Evolutionary conservation across 2,888 invertebrate genomes (phyloP), one percentile per base, ranked within the genome.

Genomic region (Hemithea aestivaria): DNA sequence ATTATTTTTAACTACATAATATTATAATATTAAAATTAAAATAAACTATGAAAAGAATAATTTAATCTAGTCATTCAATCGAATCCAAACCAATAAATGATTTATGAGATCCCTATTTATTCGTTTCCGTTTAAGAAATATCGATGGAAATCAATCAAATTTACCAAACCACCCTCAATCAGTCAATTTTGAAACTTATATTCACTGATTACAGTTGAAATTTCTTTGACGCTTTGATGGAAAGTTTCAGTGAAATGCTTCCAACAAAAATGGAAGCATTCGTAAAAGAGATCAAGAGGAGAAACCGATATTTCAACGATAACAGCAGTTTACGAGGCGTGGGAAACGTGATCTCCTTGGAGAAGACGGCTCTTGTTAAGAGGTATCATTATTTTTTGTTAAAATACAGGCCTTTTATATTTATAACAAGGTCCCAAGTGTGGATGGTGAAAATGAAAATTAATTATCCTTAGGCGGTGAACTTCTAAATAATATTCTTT

Each of bases 261-360:
- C 35, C 26, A 37, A 34, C 10, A 22, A 34, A 40, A 22, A 41
- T 34, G 10, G 47, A 38, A 10, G 35, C 34, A 6, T 47, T 66
- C 30, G 21, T 60, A 11, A 36, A 30, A 6, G 51, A 46, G 21
- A 29, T 78, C 5, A 62, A 53, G 28, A 61, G 62, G 10, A 73
- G 69, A 47, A 48, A 78, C 4, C 62, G 72, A 38, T 80, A 72
- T 57, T 85, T 73, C 33, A 78, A 73, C 9, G 73, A 74, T 33
- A 58, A 73, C 40, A 79, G 77, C 35, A 75, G 58, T 27, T 53
- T 87, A 11, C 76, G 71, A 34, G 78, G 83, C 1, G 58, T 87
- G 0, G 63, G 73, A 0, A 60, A 76, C 45, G 68, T 85, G 0
- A 61, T 77, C 40, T 76, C 84, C 7, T 59, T 61, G 20, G 48